Evolutionary conservation across 30 jellyfish, hydroid and myxozoan genomes (phyloP).

Genomic region (Turritopsis dohrnii): DNA sequence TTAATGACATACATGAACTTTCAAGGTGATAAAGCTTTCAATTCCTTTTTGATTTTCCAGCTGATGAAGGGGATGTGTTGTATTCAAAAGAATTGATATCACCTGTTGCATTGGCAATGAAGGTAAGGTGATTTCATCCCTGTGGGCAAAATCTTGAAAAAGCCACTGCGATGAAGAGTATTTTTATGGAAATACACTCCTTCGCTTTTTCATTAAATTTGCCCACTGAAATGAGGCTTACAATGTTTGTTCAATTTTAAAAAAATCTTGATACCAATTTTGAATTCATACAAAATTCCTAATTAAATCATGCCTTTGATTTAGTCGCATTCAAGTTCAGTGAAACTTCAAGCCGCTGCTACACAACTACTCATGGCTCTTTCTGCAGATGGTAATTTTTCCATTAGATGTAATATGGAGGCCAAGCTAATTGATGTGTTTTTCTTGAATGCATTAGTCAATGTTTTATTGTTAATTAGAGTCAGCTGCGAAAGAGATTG

Average conservation of each 20-base stretch:
- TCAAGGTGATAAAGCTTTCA: too few species aligned
- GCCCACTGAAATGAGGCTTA: too few species aligned
- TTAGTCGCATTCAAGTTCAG: constrained; percentile 68
- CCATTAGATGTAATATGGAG: background rate
- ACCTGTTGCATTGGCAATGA: constrained; percentile 89
- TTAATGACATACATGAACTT: too few species aligned
- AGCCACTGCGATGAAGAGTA: too few species aligned
- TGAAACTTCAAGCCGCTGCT: constrained; percentile 65
- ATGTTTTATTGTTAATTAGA: constrained; percentile 20
- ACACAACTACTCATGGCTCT: constrained; percentile 69
- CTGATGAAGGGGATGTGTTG: constrained; percentile 70
- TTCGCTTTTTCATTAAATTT: too few species aligned
- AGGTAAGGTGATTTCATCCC: constrained; percentile 39
- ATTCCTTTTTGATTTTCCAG: too few species aligned
- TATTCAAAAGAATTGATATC: constrained; percentile 54
- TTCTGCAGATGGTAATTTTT: constrained; percentile 70
- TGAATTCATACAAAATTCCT: background rate
- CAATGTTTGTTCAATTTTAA: too few species aligned
- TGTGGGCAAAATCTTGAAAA: too few species aligned
- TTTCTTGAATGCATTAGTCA: background rate
- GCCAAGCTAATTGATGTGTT: background rate
- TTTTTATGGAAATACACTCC: too few species aligned
- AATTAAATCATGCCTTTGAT: background rate
- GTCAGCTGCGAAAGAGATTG: constrained; percentile 73
- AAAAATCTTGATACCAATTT: too few species aligned